phyloP scores from a whole-genome alignment of 2,113 vertebrate genomes.

The Tyto alba region DNA sequence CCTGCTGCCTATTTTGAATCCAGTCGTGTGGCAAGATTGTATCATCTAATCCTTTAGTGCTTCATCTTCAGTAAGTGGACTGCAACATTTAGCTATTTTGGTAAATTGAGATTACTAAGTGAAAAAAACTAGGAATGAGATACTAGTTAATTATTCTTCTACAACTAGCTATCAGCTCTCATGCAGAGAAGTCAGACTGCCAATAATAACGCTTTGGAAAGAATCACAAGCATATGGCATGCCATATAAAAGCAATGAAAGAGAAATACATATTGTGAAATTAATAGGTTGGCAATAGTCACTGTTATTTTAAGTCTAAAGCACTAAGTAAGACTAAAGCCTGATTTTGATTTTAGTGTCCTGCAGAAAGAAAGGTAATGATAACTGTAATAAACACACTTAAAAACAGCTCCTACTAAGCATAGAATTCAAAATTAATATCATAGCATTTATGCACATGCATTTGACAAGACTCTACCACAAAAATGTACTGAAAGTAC shows the following conservation, averaged over 20 bases:
- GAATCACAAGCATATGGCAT: background rate
- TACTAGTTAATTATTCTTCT: background rate
- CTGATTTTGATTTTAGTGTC: background rate
- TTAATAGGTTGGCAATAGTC: background rate
- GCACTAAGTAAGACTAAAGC: background rate
- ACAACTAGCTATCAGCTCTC: background rate
- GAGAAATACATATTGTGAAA: background rate
- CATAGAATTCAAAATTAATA: background rate
- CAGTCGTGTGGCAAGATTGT: background rate
- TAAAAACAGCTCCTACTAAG: background rate
- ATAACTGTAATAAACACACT: background rate
- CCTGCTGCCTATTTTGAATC: background rate
- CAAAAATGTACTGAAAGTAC: background rate
- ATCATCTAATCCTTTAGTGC: background rate
- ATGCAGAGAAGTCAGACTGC: background rate
- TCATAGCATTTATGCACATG: background rate
- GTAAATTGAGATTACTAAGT: background rate
- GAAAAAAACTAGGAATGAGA: background rate
- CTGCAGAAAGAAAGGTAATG: background rate
- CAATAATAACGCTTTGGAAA: background rate
- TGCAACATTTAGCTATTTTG: background rate
- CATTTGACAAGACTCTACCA: background rate
- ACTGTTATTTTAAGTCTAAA: background rate
- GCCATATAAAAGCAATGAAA: background rate
- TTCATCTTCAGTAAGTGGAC: background rate